Base-by-base conservation (phyloP, 2,888 invertebrate species). In the Kryphioiulus occultus region DNA sequence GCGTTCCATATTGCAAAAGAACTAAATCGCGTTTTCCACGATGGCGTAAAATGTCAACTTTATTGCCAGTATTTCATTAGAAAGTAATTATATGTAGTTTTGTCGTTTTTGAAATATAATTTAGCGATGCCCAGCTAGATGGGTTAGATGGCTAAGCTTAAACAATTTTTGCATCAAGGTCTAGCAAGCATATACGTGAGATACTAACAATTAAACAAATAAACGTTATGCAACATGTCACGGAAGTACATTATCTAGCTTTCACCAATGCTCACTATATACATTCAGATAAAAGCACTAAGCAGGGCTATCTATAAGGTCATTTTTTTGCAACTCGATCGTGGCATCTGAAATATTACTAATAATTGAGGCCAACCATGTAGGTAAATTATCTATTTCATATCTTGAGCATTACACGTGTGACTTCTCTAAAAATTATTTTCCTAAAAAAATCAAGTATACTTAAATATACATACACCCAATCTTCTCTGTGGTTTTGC, bases 401-500 rank as follows among this genome's bases (percentile, higher is more conserved):
- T 47, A 47, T 12, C 47, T 35, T 15, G 44, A 15, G 44, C 17
- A 15, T 53, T 53, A 19, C 17, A 3, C 19, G 5, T 53, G 5
- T 53, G 53, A 0, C 19, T 53, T 53, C 19, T 53, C n/a, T 35
- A 35, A 4, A 35, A 35, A 35, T 35, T 35, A 35, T 4, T 35
- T 35, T 35, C 35, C 35, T 4, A 4, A 7, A 35, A 35, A 35
- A 35, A 35, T 35, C 2, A 35, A 35, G 7, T 4, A 35, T 7
- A 35, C 35, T 4, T 35, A 35, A 35, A 42, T 32, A 39, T 47
- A 78, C 86, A 9, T 35, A 86, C 86, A 86, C 35, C 86, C 86
- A 86, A 32, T 86, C 86, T n/a, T 86, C 78, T n/a, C 26, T 7
- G 68, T 86, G 86, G 26, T 82, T 44, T 84, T 87, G 87, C 17